Evolutionary conservation across 2,888 invertebrate species (phyloP), one percentile per base, ranked within the genome.

Genomic region (Trichogramma dendrolimi): DNA sequence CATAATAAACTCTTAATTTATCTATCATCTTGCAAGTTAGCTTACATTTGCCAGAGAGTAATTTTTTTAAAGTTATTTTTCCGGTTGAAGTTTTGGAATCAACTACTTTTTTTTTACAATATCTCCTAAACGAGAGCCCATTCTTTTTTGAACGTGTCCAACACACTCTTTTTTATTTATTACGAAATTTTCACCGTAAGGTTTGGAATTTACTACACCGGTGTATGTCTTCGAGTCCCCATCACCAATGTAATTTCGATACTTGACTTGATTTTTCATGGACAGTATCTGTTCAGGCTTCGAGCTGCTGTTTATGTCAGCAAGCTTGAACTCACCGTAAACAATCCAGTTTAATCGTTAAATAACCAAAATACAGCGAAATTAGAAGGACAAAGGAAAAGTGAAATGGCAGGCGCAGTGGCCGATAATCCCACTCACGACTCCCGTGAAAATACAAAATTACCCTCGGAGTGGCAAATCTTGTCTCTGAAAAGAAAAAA

Each of bases 241-340:
- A 27, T 68, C 67, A 10, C 68, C 67, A n/a, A 68, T 65, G 56
- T 68, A 70, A 38, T 68, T 66, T 8, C 44, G 40, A 58, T 57
- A 67, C 40, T 27, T 54, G 41, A 64, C 63, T 42, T 62, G 54
- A 55, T 62, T 47, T 44, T 62, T 55, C 57, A 8, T n/a, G n/a
- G n/a, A n/a, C n/a, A n/a, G n/a, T n/a, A n/a, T n/a, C n/a, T n/a
- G n/a, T n/a, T n/a, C n/a, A n/a, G n/a, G n/a, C n/a, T n/a, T n/a
- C n/a, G n/a, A n/a, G n/a, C n/a, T n/a, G n/a, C n/a, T n/a, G n/a
- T n/a, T n/a, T n/a, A n/a, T n/a, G n/a, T n/a, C n/a, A n/a, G n/a
- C n/a, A n/a, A n/a, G n/a, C n/a, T n/a, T n/a, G n/a, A n/a, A n/a
- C n/a, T n/a, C n/a, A n/a, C n/a, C n/a, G n/a, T n/a, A n/a, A n/a